Percentiles rank a stretch among this genome's conserved stretches.
phyloP scores from a whole-genome alignment of 2,113 vertebrate species.

The Ammospiza caudacuta region DNA sequence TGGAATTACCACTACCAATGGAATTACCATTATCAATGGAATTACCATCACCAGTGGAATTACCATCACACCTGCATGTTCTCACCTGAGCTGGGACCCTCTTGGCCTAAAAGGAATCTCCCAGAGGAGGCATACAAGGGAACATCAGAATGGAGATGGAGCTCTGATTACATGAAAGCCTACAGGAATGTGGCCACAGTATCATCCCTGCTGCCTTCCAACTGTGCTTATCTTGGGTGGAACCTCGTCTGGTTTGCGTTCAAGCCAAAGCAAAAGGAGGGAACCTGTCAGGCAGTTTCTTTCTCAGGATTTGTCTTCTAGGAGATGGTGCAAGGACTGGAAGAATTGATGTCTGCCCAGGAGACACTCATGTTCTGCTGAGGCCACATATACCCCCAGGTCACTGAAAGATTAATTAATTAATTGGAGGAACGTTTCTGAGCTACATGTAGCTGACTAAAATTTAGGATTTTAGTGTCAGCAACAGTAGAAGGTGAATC shows the following conservation, averaged over 20 bases:
- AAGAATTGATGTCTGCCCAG: background rate
- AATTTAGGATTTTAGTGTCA: background rate
- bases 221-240: rapidly evolving
- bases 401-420: too few relatives aligned
- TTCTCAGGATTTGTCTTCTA: background rate
- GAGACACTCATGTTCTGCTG: background rate
- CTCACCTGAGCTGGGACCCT: background rate
- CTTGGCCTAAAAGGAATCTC: background rate
- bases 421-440: background rate
- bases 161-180: background rate
- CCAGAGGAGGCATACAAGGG: rapidly evolving
- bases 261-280: background rate
- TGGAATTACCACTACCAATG: background rate
- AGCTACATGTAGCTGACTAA: background rate
- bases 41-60: background rate
- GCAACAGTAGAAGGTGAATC: background rate
- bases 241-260: background rate
- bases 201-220: background rate
- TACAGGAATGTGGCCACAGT: background rate
- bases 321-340: background rate
- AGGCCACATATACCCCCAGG: too few relatives aligned
- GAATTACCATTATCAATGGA: background rate
- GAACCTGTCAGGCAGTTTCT: background rate
- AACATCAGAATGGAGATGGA: background rate
- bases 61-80: background rate